These are phyloP conservation scores for Apis florea DNA, from an alignment of 1,140 invertebrate species.

Conservation along the genomic window DNA sequence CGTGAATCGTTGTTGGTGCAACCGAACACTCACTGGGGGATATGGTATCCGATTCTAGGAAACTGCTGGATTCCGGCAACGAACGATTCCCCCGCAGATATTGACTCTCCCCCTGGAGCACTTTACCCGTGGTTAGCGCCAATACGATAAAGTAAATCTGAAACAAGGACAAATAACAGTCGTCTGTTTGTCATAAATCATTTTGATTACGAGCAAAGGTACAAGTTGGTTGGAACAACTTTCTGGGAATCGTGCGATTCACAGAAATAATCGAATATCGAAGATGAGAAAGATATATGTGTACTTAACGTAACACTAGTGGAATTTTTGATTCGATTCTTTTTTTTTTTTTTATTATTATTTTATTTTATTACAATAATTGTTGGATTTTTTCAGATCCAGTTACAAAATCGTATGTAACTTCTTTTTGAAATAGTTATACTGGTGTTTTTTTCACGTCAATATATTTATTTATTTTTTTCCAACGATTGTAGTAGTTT, in stretches of 20 bases:
- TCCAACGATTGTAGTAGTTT: no score
- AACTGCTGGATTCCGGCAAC: constrained; percentile 73
- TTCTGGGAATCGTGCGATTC: background rate
- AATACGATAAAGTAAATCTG: constrained; percentile 80
- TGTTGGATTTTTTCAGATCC: no score
- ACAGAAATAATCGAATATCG: background rate
- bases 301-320: background rate
- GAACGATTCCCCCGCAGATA: constrained; percentile 77
- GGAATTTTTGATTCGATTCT: background rate
- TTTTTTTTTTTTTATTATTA: background rate
- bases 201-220: background rate
- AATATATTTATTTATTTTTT: no score
- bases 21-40: constrained; percentile 78
- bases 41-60: constrained; percentile 79
- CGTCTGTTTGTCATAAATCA: background rate
- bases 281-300: background rate
- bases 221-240: background rate
- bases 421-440: no score
- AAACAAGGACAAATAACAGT: constrained; percentile 49
- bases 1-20: background rate
- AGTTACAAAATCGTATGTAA: no score
- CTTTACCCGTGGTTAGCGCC: constrained; percentile 72
- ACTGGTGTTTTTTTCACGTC: no score
- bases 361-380: no score
- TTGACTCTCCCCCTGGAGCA: constrained; percentile 78